Evolutionary conservation across 2,888 invertebrate genomes (phyloP), one percentile per base, ranked within the genome.

Genomic region (Acronicta alni): DNA sequence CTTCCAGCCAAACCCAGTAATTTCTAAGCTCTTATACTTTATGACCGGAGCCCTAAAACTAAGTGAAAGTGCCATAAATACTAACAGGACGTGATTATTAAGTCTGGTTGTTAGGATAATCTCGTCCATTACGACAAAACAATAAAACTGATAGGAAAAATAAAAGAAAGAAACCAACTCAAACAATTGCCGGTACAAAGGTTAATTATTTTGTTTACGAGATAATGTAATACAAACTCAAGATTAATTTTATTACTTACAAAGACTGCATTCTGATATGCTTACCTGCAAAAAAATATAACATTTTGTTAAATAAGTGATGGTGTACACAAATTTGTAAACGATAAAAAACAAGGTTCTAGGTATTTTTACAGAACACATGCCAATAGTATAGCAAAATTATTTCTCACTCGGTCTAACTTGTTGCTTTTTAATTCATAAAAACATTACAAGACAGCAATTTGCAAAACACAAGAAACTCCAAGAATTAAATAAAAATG

Each of bases 221-320:
- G 53, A 37, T 57, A 45, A 53, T 15, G 17, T 49, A 43, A 14
- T 45, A 42, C 18, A 17, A 8, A 30, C n/a, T 32, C 15, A n/a
- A 17, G 8, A 38, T 37, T 47, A 38, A 44, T 42, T 26, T 30
- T 41, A 44, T 47, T 57, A 55, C 62, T 65, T 57, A 74, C 71
- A 54, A 45, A 67, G 18, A 37, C 8, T 46, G 35, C 23, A 38
- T 52, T 72, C 35, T 9, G 35, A 52, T 12, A 44, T 45, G 45
- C 68, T 72, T 68, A 68, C 68, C 76, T 76, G 76, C 23, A 72
- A 72, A 60, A 8, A 52, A 45, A 37, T 53, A 71, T 16, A 55
- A 41, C 5, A 43, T 26, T 45, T 17, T 44, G 35, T 17, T 7
- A 12, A 30, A 9, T 6, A 23, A 67, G 12, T 26, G 35, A 37